Conservation (phyloP, 2,113 vertebrate species). For the mouse (Mus musculus) region GRCm39 chr4:98886001-98886500, state of each 20-base stretch:
- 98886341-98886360: not conserved
- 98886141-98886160: not conserved
- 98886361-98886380: not conserved
- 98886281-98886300: accelerated
- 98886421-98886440: not conserved
- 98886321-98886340: not conserved
- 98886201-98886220: not conserved
- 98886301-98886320: not conserved
- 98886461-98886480: not conserved
- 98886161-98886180: not conserved
- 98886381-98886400: conserved; percentile 12
- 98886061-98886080: not conserved
- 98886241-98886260: not conserved
- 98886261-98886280: not conserved
- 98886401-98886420: not conserved
- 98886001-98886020: not conserved
- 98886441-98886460: not conserved
- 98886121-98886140: not conserved
- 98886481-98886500: not conserved
- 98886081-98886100: not conserved
- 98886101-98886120: not conserved
- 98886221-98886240: not conserved
- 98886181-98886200: not conserved
- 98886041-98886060: not conserved
- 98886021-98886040: not conserved